Evolutionary conservation across 2,797 vertebrate genomes (phyloP).

Genomic region (Argentina silus): DNA sequence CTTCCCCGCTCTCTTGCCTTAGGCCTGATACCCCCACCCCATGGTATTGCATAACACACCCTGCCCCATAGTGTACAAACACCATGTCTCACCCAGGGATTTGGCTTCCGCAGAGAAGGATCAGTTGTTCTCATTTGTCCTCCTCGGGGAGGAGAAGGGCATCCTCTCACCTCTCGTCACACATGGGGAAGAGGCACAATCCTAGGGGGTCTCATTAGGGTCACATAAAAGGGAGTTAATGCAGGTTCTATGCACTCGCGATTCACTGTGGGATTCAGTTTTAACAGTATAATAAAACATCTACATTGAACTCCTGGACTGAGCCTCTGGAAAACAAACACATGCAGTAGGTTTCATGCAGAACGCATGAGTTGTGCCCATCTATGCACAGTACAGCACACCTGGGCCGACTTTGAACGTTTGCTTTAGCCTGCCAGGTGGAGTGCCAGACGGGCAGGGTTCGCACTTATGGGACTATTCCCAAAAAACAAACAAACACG

Average conservation of each 20-base stretch:
- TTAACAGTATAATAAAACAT: conserved; percentile 38
- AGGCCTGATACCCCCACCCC: too few relatives aligned
- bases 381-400: neutral
- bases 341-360: too few relatives aligned
- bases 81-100: conserved; percentile 45
- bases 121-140: conserved; percentile 34
- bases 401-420: too few relatives aligned
- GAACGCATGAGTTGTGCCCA: too few relatives aligned
- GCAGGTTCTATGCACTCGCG: conserved; percentile 57
- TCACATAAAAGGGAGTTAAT: conserved; percentile 53
- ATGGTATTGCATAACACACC: neutral
- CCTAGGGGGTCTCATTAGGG: conserved; percentile 52
- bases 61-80: conserved; percentile 17
- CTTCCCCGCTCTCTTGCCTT: too few relatives aligned
- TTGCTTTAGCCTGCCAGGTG: too few relatives aligned
- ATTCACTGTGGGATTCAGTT: conserved; percentile 47
- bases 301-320: neutral
- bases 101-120: conserved; percentile 38
- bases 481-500: too few relatives aligned
- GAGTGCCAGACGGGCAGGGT: too few relatives aligned
- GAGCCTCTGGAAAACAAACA: neutral
- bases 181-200: conserved; percentile 53
- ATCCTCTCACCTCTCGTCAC: conserved; percentile 45
- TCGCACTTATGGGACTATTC: too few relatives aligned
- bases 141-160: too few relatives aligned